Conservation (phyloP, 2,888 invertebrate genomes). For the Tipula vernalis region DNA sequence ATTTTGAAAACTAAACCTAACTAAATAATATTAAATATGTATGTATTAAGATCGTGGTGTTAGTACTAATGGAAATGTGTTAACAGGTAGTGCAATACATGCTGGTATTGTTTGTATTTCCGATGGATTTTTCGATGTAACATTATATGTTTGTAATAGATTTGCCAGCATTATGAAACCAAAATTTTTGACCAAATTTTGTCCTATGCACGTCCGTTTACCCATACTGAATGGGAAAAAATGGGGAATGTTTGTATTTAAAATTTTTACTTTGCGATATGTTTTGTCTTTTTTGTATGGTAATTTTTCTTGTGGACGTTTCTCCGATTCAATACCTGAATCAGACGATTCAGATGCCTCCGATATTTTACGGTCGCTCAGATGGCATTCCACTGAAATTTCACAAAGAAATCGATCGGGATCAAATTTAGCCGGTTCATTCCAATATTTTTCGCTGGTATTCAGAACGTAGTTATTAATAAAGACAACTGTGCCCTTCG, state of each 20-base stretch:
- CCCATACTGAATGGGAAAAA: slow-evolving; percentile 80
- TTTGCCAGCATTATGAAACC: slow-evolving; percentile 61
- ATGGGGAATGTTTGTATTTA: slow-evolving; percentile 45
- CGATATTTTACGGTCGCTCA: slow-evolving; percentile 29
- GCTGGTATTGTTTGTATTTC: slow-evolving; percentile 49
- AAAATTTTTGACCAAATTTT: slow-evolving; percentile 64
- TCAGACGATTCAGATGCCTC: slow-evolving; percentile 41
- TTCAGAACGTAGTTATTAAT: slow-evolving; percentile 76
- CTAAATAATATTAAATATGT: not conserved
- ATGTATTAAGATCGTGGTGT: slow-evolving; percentile 33
- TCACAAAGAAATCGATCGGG: slow-evolving; percentile 61
- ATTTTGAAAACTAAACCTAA: not conserved
- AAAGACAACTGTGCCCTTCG: slow-evolving; percentile 68
- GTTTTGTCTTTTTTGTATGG: slow-evolving; percentile 30
- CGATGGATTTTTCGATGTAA: slow-evolving; percentile 41
- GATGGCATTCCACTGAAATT: slow-evolving; percentile 16
- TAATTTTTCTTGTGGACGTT: slow-evolving; percentile 24
- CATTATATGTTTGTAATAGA: slow-evolving; percentile 55
- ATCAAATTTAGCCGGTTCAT: slow-evolving; percentile 53
- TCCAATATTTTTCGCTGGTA: slow-evolving; percentile 60
- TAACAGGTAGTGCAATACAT: slow-evolving; percentile 61
- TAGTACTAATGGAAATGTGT: slow-evolving; percentile 51
- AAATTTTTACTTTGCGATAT: not conserved
- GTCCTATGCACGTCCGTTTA: slow-evolving; percentile 75
- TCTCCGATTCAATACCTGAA: slow-evolving; percentile 43